These are phyloP conservation scores for Hormiphora californensis DNA, from an alignment of 37 sponge, comb jelly and placozoan genomes.

Conservation along the genomic window DNA sequence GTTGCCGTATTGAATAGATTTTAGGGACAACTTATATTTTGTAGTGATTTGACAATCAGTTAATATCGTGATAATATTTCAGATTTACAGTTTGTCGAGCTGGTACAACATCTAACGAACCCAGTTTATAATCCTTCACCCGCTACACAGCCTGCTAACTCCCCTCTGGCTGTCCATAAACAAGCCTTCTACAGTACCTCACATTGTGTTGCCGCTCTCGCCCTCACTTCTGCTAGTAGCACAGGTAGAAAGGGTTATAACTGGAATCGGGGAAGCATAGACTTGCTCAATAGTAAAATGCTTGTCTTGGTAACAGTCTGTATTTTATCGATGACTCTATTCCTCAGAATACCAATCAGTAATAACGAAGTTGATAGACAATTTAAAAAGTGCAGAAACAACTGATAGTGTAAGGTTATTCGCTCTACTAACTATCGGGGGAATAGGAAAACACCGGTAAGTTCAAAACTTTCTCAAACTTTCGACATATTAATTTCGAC, in stretches of 20 bases:
- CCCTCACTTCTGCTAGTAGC: slow-evolving; percentile 9
- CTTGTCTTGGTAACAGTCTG: too few species aligned
- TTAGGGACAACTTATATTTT: too few species aligned
- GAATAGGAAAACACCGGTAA: slow-evolving; percentile 75
- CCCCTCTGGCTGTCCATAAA: slow-evolving; percentile 43
- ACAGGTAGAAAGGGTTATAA: background rate
- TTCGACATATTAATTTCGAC: too few species aligned
- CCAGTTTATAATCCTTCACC: slow-evolving; percentile 44
- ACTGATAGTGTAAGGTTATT: slow-evolving; percentile 69
- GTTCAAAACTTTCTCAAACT: too few species aligned
- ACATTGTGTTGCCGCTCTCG: slow-evolving; percentile 8
- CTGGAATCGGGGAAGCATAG: too few species aligned
- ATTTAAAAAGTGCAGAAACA: background rate
- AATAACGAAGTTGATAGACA: slow-evolving; percentile 29
- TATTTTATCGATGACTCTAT: too few species aligned
- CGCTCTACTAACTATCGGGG: slow-evolving; percentile 83
- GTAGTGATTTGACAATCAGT: too few species aligned
- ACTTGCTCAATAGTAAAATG: too few species aligned
- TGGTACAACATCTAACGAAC: slow-evolving; percentile 48
- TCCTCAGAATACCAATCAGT: slow-evolving; percentile 29
- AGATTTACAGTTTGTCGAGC: slow-evolving; percentile 43
- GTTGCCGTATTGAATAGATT: background rate
- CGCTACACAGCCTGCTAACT: slow-evolving; percentile 52
- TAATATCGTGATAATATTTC: too few species aligned
- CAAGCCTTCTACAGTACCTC: slow-evolving; percentile 47